phyloP scores from a whole-genome alignment of 2,797 vertebrate species.

The Chelidonichthys spinosus region DNA sequence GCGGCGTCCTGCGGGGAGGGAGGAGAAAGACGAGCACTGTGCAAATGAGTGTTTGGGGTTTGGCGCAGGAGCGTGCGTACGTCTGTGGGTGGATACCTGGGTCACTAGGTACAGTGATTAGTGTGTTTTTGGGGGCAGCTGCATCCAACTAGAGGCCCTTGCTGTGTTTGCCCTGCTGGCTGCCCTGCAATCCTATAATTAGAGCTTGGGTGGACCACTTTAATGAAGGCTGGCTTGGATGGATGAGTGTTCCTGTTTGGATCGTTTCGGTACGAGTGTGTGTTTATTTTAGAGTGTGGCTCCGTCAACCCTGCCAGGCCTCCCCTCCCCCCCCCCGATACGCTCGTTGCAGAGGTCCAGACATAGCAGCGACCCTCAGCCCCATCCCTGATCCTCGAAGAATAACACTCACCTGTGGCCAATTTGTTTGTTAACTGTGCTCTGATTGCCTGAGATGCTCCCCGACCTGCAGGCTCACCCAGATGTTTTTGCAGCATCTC shows the following conservation, averaged over 20 bases:
- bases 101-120: conserved; percentile 73
- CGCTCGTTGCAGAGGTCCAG: conserved; percentile 40
- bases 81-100: conserved; percentile 69
- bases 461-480: conserved; percentile 23
- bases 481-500: background rate
- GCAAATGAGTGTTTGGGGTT: conserved; percentile 75
- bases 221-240: conserved; percentile 79
- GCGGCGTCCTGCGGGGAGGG: conserved; percentile 17
- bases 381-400: conserved; percentile 12
- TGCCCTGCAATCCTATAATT: conserved; percentile 81
- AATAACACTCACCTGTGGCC: conserved; percentile 35
- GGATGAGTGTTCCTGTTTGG: conserved; percentile 77
- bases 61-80: conserved; percentile 42
- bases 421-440: conserved; percentile 44
- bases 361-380: conserved; percentile 60
- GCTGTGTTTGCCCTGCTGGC: conserved; percentile 65
- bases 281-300: conserved; percentile 81
- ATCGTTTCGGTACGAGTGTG: conserved; percentile 56
- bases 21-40: conserved; percentile 58
- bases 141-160: conserved; percentile 61
- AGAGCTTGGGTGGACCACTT: conserved; percentile 75
- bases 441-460: conserved; percentile 35
- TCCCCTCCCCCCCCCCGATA: conserved; percentile 26
- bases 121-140: conserved; percentile 61
- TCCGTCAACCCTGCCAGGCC: conserved; percentile 47